Evolutionary conservation across 2,888 invertebrate species (phyloP).

Genomic region (Pristionchus fissidentatus): DNA sequence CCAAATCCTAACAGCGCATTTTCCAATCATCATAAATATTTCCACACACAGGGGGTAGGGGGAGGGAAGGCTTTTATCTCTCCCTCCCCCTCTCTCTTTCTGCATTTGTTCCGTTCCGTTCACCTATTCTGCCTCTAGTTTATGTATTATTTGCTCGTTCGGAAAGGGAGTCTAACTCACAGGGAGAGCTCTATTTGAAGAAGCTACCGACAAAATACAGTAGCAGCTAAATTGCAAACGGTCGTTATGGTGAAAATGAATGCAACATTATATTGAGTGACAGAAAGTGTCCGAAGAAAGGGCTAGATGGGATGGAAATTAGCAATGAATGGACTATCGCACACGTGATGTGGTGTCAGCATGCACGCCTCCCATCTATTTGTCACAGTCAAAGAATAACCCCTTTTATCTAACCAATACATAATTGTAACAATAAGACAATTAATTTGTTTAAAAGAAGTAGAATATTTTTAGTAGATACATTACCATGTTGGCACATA

Average conservation of each 20-base stretch:
- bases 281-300: background rate
- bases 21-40: conserved; percentile 42
- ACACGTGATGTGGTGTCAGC: no score
- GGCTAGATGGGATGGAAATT: background rate
- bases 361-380: no score
- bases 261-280: background rate
- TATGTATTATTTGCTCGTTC: conserved; percentile 8
- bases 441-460: no score
- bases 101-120: background rate
- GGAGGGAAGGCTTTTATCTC: conserved; percentile 4
- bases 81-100: background rate
- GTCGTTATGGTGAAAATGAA: background rate
- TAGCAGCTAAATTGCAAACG: background rate
- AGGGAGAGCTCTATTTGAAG: background rate
- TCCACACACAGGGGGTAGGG: no score
- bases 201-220: background rate
- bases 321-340: conserved; percentile 31
- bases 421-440: no score
- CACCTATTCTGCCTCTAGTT: background rate
- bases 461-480: no score
- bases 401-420: no score
- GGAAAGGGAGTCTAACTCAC: no score
- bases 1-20: background rate
- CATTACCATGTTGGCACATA: no score
- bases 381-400: no score